Evolutionary conservation across 2,797 vertebrate genomes (phyloP).

Genomic region (Scleropages formosus): DNA sequence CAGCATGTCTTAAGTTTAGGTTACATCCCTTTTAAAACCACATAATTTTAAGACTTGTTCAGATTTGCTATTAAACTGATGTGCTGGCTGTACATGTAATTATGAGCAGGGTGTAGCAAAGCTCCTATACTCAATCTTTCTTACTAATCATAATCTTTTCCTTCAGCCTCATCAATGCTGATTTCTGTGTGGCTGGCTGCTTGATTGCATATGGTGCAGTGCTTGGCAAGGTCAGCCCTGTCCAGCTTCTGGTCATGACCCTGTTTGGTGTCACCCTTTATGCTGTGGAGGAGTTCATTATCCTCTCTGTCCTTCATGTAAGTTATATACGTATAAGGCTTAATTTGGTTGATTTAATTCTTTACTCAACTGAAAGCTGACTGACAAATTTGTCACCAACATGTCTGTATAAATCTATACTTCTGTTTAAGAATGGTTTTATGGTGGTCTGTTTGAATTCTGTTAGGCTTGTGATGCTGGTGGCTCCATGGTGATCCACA

Average conservation of each 20-base stretch:
- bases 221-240: constrained; percentile 89
- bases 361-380: too few species aligned
- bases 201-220: constrained; percentile 90
- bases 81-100: too few species aligned
- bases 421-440: neutral
- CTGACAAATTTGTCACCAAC: neutral
- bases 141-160: constrained; percentile 28
- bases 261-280: constrained; percentile 90
- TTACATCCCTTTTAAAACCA: too few species aligned
- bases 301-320: constrained; percentile 81
- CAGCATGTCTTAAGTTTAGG: too few species aligned
- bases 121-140: neutral
- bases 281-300: constrained; percentile 87
- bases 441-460: neutral
- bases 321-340: constrained; percentile 49
- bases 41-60: too few species aligned
- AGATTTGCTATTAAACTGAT: too few species aligned
- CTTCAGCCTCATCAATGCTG: constrained; percentile 89
- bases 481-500: constrained; percentile 97
- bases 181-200: constrained; percentile 92
- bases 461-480: constrained; percentile 87
- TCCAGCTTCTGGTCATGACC: constrained; percentile 89
- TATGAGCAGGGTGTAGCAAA: too few species aligned
- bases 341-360: neutral
- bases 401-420: neutral